Evolutionary conservation across 92 coral and sea anemone genomes (phyloP), one percentile per base, ranked within the genome.

Genomic region (Bergia puertoricense): DNA sequence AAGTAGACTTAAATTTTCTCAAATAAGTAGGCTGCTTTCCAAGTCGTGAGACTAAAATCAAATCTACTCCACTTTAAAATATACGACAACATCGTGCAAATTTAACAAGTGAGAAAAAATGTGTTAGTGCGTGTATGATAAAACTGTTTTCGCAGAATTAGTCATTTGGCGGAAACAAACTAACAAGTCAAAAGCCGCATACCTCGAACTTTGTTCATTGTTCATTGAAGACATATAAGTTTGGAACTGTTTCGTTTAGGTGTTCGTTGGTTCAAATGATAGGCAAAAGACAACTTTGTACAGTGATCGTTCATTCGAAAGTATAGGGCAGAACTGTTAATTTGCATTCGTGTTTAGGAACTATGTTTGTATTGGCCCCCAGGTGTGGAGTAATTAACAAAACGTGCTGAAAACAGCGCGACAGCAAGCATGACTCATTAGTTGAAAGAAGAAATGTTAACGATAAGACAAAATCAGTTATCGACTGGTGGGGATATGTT

Each of bases 361-460:
- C 15, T 6, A n/a, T 77, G 81, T 50, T 79, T 79, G 69, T 79
- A 79, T 54, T 79, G 83, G 83, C 83, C 83, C 83, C 83, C 83
- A 79, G 65, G 36, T 20, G 83, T 23, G 83, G 83, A 18, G 15
- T 37, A 51, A 9, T 79, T 45, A 77, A 3, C 22, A 15, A 75
- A 42, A 6, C 22, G 3, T 75, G 18, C 22, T n/a, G 22, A 46
- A 37, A 36, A 30, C 43, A 48, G 41, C 9, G 83, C 68, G 44
- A 38, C 44, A 79, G 23, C 23, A 51, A 48, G 43, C 20, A 4
- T 50, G 22, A 7, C 8, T 44, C n/a, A 79, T 51, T 79, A 45
- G 83, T 5, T 45, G 65, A 79, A 79, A 79, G 16, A 11, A 14
- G 18, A 79, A 51, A 43, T 18, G 57, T 45, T 44, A 37, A 20